Conservation (phyloP, 2,113 vertebrate genomes). For the Pteronura brasiliensis region DNA sequence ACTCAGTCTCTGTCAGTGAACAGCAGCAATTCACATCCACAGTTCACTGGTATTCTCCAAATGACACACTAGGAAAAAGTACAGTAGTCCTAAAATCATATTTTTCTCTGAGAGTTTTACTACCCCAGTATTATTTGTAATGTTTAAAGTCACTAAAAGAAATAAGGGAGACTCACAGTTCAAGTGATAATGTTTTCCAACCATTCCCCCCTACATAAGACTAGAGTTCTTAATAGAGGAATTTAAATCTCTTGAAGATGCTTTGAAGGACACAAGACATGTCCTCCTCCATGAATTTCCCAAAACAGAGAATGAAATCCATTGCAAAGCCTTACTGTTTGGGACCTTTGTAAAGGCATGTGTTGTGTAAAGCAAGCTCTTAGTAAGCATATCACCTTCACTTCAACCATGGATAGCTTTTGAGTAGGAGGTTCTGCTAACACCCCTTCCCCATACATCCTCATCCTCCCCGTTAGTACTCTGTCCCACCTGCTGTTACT, state of each 20-base stretch:
- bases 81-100: background rate
- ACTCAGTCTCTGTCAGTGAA: background rate
- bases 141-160: constrained; percentile 9
- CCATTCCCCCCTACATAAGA: background rate
- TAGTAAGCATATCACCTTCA: background rate
- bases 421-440: background rate
- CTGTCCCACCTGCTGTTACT: background rate
- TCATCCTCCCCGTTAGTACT: background rate
- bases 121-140: background rate
- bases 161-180: background rate
- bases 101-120: background rate
- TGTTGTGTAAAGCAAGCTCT: background rate
- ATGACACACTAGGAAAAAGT: background rate
- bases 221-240: background rate
- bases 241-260: background rate
- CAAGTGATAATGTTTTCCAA: background rate
- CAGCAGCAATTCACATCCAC: background rate
- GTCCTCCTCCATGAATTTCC: background rate
- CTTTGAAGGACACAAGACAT: background rate
- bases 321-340: no score
- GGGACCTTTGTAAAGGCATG: background rate
- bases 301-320: background rate
- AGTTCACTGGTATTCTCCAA: background rate
- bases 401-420: background rate
- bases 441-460: background rate